Evolutionary conservation across 2,888 invertebrate genomes (phyloP).

Genomic region (Celastrina argiolus): DNA sequence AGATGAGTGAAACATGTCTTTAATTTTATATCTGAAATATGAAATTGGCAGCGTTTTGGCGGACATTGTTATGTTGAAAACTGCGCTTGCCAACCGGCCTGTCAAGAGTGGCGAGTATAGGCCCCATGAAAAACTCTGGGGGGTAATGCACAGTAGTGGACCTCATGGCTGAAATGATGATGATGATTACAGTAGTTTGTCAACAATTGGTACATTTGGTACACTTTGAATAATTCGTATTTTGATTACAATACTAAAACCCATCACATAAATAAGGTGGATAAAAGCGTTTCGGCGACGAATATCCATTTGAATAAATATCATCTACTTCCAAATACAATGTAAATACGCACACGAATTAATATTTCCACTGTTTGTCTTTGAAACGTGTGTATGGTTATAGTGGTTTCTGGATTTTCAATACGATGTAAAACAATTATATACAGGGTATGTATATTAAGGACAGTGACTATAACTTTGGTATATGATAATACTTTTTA

Average conservation of each 20-base stretch:
- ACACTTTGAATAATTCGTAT: neutral
- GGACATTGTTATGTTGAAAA: too few relatives aligned
- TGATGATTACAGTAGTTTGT: too few relatives aligned
- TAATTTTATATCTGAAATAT: too few relatives aligned
- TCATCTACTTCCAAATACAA: neutral
- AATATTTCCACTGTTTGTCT: constrained; percentile 2
- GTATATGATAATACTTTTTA: too few relatives aligned
- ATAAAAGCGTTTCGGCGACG: constrained; percentile 1
- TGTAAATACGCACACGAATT: neutral
- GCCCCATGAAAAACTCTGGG: too few relatives aligned
- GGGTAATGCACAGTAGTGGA: too few relatives aligned
- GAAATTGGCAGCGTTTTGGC: too few relatives aligned
- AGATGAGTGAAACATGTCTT: too few relatives aligned
- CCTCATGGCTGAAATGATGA: too few relatives aligned
- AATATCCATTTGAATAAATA: constrained; percentile 5
- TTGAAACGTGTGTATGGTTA: neutral
- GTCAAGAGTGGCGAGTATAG: too few relatives aligned
- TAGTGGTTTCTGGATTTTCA: neutral
- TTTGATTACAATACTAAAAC: neutral
- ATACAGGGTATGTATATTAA: neutral
- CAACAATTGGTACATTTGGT: neutral
- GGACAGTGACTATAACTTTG: too few relatives aligned
- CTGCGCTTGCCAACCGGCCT: too few relatives aligned
- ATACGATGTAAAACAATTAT: neutral
- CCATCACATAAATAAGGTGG: neutral